Evolutionary conservation across 2,113 vertebrate species (phyloP).

Genomic region (Rhombomys opimus): DNA sequence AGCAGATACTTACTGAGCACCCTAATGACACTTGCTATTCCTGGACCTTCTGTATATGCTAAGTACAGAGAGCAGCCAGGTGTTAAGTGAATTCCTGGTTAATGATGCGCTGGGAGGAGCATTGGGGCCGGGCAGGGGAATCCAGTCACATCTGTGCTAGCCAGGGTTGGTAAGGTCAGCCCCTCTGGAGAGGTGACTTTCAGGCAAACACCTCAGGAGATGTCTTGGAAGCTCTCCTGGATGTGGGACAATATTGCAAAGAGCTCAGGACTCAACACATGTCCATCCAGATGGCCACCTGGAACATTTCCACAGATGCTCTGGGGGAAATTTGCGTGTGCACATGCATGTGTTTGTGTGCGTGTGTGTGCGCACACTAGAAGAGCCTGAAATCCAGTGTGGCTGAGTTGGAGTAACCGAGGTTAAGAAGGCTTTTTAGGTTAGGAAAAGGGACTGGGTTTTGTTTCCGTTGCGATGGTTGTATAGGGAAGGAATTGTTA

Average conservation of each 20-base stretch:
- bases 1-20: neutral
- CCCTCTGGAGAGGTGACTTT: neutral
- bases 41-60: neutral
- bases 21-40: neutral
- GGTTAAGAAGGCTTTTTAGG: neutral
- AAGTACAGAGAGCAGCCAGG: neutral
- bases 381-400: neutral
- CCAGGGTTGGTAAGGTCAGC: neutral
- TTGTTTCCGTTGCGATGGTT: conserved; percentile 1
- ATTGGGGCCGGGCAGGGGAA: neutral
- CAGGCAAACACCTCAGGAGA: neutral
- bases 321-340: neutral
- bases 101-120: neutral
- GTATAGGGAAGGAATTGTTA: neutral
- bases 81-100: neutral
- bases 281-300: neutral
- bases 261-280: neutral
- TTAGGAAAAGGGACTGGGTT: neutral
- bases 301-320: neutral
- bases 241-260: neutral
- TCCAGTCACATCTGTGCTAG: neutral
- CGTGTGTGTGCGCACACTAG: neutral
- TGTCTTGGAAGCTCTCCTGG: neutral
- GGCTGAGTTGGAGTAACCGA: neutral
- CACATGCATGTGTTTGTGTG: neutral